Percentiles rank a stretch among this genome's conserved stretches.
phyloP scores from a whole-genome alignment of 2,113 vertebrate species.

The Cyprinodon tularosa region DNA sequence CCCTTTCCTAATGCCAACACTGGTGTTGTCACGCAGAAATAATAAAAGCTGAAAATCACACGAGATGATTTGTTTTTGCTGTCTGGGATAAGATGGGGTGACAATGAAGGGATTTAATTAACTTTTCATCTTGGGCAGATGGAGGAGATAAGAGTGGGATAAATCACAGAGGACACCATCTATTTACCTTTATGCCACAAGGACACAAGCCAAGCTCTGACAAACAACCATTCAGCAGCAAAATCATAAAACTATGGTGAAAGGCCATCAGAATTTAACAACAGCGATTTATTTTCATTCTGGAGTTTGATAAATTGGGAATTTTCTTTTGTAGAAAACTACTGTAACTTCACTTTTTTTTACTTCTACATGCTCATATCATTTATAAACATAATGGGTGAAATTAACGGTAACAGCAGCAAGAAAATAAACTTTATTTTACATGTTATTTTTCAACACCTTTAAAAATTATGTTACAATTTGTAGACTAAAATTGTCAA shows the following conservation, averaged over 20 bases:
- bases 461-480: no score
- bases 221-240: conserved; percentile 51
- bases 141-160: conserved; percentile 60
- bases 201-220: conserved; percentile 40
- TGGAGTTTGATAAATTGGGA: conserved; percentile 16
- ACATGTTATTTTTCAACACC: no score
- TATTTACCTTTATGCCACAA: conserved; percentile 74
- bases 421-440: no score
- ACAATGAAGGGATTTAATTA: conserved; percentile 72
- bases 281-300: conserved; percentile 31
- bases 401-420: neutral
- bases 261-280: conserved; percentile 46
- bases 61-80: conserved; percentile 67
- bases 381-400: neutral
- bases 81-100: conserved; percentile 58
- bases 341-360: neutral
- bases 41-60: conserved; percentile 59
- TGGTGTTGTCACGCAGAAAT: conserved; percentile 52
- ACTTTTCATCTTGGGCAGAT: conserved; percentile 62
- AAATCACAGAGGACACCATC: conserved; percentile 73
- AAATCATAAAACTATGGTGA: conserved; percentile 63
- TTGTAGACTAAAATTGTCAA: neutral
- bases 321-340: conserved; percentile 9
- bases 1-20: conserved; percentile 29
- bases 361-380: neutral